Evolutionary conservation across 1,140 invertebrate species (phyloP), one percentile per base, ranked within the genome.

Genomic region (Cydia splendana): DNA sequence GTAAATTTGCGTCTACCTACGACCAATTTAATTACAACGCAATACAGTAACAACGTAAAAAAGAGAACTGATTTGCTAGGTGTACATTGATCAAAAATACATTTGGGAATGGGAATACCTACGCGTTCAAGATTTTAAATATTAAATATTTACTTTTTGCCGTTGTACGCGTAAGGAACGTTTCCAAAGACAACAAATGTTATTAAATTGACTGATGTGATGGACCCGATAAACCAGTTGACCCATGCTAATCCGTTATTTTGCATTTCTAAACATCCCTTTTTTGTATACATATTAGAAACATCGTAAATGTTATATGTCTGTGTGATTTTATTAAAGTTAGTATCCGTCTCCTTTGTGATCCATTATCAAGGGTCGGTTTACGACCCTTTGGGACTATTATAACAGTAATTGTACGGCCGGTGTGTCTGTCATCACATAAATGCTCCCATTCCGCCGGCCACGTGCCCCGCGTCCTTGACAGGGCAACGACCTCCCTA

Each of bases 391-490:
- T 45, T 38, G 30, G 30, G 30, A 71, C 67, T 71, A 71, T 71
- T 71, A 71, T 71, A 71, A 71, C 67, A 38, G 67, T 71, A 71
- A 71, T 71, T 71, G 67, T 71, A 15, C 67, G 67, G n/a, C 67
- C 67, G 38, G 84, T 84, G 82, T 79, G 76, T 87, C 85, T 88
- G 81, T 87, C 79, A 74, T 83, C 86, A 81, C 85, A 85, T 83
- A 82, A 84, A 86, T 86, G 81, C 88, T 82, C 80, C 75, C 85
- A 85, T 87, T 82, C 53, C 48, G 62, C 80, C 80, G 78, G 84
- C 87, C 91, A 91, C 91, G 90, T 91, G 91, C 80, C 81, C 34
- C 77, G 81, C 87, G 90, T 91, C 91, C 91, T 92, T 91, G 89
- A 79, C 84, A 82, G 86, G 89, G 88, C 88, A 83, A 85, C 84